Evolutionary conservation across 2,113 vertebrate species (phyloP), one percentile per base, ranked within the genome.

Genomic region (Oryzias curvinotus): DNA sequence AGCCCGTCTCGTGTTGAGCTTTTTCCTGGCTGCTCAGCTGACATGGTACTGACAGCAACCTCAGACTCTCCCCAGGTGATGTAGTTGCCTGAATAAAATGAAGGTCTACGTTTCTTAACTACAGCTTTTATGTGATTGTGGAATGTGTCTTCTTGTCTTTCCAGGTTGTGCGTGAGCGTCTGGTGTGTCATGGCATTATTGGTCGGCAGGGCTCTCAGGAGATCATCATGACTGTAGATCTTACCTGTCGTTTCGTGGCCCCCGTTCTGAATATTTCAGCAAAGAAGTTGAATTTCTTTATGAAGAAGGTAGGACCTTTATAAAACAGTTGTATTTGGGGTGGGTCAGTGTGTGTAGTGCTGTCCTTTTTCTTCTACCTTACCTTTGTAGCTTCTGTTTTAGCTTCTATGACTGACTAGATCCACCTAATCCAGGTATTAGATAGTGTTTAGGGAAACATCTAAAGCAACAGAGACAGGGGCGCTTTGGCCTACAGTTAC

Each of bases 201-300:
- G 94, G 92, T 1, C 28, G 43, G 1, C 73, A 82, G 36, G 74
- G 60, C 8, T 74, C 46, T 7, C 89, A 82, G 51, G 81, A 84
- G 8, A 57, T 54, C 28, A 83, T 97, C 66, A 93, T 96, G 84
- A 71, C 86, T 0, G 91, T 92, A 7, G 84, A 90, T 1, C 5
- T 97, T 42, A 88, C 59, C 0, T 97, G 96, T 1, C 72, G 89
- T 6, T 98, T 97, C 6, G 62, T 96, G 21, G 75, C 91, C 0
- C 95, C 96, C 0, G 0, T 92, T 0, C 65, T 97, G 49, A 84
- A 90, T 21, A 19, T 95, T 4, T 96, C 94, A 15, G 55, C 91
- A 57, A 89, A 82, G 57, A 45, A 91, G 43, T 77, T 99, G 17
- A 30, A 67, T 5, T 98, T 97, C 81, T 79, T 60, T 0, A 75